Evolutionary conservation across 2,113 vertebrate genomes (phyloP).

Genomic region (Leptocoma aspasia): DNA sequence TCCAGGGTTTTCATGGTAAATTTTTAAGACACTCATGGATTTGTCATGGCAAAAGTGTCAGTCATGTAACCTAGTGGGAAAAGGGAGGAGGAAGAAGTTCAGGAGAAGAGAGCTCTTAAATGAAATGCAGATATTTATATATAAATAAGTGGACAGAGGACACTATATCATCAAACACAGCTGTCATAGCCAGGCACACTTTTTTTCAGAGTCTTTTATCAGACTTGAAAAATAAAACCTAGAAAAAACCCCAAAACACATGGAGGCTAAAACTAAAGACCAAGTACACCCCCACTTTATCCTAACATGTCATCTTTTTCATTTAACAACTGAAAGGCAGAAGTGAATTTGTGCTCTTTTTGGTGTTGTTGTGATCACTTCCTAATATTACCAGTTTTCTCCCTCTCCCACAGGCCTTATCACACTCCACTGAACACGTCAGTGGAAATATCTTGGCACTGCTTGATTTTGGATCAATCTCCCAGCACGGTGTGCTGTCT

Average conservation of each 20-base stretch:
- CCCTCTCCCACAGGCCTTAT: neutral
- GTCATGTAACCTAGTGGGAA: constrained; percentile 6
- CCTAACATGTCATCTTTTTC: neutral
- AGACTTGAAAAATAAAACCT: neutral
- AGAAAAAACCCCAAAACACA: accelerated
- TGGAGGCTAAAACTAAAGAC: neutral
- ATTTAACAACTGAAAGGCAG: neutral
- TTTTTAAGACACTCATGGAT: constrained; percentile 67
- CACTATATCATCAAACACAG: neutral
- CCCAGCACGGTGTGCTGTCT: neutral
- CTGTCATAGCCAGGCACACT: neutral
- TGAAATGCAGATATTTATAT: neutral
- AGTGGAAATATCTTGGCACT: neutral
- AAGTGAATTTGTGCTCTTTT: neutral
- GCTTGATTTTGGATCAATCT: neutral
- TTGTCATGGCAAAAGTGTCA: constrained; percentile 60
- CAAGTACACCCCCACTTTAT: neutral
- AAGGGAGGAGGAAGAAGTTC: neutral
- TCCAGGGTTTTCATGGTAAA: constrained; percentile 67
- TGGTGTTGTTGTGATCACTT: neutral
- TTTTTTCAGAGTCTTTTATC: neutral
- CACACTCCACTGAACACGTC: neutral
- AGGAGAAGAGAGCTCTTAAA: neutral
- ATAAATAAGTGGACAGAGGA: neutral
- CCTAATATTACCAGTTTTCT: neutral